phyloP scores from a whole-genome alignment of 2,888 invertebrate genomes.

The Eilema sororculum region DNA sequence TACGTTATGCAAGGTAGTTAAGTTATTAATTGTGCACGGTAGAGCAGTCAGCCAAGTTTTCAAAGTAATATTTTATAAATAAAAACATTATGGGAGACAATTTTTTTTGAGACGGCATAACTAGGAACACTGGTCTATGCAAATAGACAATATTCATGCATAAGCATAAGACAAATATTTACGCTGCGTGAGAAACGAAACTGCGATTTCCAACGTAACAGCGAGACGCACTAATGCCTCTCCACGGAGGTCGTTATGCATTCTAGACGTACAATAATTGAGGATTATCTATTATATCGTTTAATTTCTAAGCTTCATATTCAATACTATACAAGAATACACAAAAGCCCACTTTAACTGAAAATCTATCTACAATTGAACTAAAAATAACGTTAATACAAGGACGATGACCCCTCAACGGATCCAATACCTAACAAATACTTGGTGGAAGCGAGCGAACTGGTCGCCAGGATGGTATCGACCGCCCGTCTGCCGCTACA shows the following conservation, averaged over 20 bases:
- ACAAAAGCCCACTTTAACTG: neutral
- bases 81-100: neutral
- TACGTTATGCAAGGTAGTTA: neutral
- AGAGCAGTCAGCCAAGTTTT: neutral
- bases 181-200: neutral
- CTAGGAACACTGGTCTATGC: neutral
- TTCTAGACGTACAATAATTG: too few relatives aligned
- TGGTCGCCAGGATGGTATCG: conserved; percentile 56
- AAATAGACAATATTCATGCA: neutral
- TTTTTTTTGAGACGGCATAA: too few relatives aligned
- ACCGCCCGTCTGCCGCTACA: conserved; percentile 61
- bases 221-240: too few relatives aligned
- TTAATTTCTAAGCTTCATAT: neutral
- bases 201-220: neutral
- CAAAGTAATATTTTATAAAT: neutral
- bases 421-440: conserved; percentile 72
- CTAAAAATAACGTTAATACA: conserved; percentile 41
- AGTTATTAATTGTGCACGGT: neutral
- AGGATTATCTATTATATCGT: neutral
- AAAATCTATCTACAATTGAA: neutral
- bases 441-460: conserved; percentile 70
- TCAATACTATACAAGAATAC: conserved; percentile 16
- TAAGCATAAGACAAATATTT: neutral
- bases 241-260: too few relatives aligned
- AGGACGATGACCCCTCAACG: conserved; percentile 69